Evolutionary conservation across 2,797 vertebrate genomes (phyloP).

Genomic region (Acanthis flammea): DNA sequence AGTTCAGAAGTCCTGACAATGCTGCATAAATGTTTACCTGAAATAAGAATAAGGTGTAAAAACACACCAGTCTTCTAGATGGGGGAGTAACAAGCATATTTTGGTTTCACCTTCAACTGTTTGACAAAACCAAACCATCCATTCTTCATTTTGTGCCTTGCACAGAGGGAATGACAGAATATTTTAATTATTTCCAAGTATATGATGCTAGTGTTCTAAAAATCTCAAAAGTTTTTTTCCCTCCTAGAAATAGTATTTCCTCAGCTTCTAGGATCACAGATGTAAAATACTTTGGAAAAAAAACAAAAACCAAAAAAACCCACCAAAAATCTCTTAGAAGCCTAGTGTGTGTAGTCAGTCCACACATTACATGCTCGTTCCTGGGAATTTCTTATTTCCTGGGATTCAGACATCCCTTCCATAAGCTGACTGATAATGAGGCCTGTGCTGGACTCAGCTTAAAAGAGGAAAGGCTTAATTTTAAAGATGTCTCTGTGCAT

Average conservation of each 20-base stretch:
- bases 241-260: not conserved
- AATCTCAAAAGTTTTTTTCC: not conserved
- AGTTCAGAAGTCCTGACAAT: not conserved
- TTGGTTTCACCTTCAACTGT: not conserved
- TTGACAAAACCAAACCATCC: not conserved
- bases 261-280: not conserved
- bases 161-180: not conserved
- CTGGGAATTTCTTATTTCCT: not conserved
- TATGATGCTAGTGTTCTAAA: not conserved
- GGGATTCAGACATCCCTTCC: not conserved
- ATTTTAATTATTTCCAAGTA: not conserved
- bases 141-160: not conserved
- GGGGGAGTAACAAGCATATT: not conserved
- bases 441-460: not conserved
- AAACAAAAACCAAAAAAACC: fast-evolving
- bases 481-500: not conserved
- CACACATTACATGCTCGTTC: not conserved
- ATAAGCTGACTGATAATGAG: fast-evolving
- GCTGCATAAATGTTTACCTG: not conserved
- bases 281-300: not conserved
- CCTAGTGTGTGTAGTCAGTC: not conserved
- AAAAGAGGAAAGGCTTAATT: not conserved
- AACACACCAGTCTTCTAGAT: not conserved
- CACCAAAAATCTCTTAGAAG: not conserved
- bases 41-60: not conserved